These are phyloP conservation scores for Psilopogon haemacephalus DNA, from an alignment of 2,113 vertebrate species.

Conservation along the genomic window DNA sequence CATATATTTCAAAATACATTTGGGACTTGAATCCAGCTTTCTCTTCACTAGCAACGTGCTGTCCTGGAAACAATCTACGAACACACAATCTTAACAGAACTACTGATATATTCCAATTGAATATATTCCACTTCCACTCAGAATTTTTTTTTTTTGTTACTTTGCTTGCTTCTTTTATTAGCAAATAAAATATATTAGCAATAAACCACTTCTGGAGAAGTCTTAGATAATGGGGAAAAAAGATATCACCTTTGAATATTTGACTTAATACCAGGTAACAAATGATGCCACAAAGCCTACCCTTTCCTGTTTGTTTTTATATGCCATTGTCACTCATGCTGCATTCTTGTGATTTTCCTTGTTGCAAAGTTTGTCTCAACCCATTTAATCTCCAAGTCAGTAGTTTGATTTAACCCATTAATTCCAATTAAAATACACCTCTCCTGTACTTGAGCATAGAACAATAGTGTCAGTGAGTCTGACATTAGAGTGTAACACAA, in stretches of 20 bases:
- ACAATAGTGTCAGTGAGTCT: neutral
- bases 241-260: neutral
- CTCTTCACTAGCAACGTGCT: neutral
- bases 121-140: neutral
- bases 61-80: neutral
- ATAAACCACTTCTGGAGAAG: neutral
- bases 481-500: neutral
- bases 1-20: neutral
- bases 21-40: neutral
- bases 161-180: neutral
- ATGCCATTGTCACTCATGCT: neutral
- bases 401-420: neutral
- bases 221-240: neutral
- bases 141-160: neutral
- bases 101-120: neutral
- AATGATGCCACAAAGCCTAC: neutral
- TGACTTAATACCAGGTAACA: neutral
- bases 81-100: neutral
- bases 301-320: neutral
- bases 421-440: neutral
- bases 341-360: neutral
- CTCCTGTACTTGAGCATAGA: neutral
- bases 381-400: neutral
- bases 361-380: neutral
- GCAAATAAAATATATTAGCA: neutral